A percentile compares a stretch with the other conserved stretches of the same genome.
Evolutionary conservation across 2,797 vertebrate species (phyloP).

Genomic region (Okamejei kenojei): DNA sequence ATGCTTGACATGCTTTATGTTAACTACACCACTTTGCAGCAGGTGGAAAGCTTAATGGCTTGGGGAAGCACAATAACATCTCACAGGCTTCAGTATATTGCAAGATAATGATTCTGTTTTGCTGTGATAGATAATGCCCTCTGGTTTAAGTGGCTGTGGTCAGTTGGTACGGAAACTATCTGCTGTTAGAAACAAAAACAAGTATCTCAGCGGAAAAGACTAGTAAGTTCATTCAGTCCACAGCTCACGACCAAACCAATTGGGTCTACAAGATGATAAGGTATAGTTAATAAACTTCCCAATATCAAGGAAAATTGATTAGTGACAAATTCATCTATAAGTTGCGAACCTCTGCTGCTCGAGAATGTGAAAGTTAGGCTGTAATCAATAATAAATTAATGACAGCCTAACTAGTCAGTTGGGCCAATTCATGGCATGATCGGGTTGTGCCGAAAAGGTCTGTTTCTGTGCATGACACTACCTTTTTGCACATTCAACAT

Average conservation of each 20-base stretch:
- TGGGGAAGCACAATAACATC: neutral
- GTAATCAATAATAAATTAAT: neutral
- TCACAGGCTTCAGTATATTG: neutral
- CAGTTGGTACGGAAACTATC: neutral
- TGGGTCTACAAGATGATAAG: neutral
- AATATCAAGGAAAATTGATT: neutral
- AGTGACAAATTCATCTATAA: neutral
- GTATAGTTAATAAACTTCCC: neutral
- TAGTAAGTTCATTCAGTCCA: neutral
- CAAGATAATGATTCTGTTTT: neutral
- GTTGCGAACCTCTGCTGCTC: neutral
- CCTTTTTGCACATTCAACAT: too few species aligned
- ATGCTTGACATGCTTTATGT: neutral
- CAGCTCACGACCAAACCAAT: neutral
- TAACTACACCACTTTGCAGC: neutral
- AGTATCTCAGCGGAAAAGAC: neutral
- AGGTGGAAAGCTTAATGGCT: neutral
- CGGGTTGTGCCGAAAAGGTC: too few species aligned
- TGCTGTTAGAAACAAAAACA: neutral
- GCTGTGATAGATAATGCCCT: neutral
- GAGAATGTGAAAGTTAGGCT: neutral
- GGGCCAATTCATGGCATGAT: too few species aligned
- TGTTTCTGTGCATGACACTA: too few species aligned
- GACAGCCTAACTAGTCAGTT: too few species aligned
- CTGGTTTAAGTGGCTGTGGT: neutral